A percentile compares a stretch with the other conserved stretches of the same genome.
Evolutionary conservation across 1,140 invertebrate genomes (phyloP).

Genomic region (Euwallacea similis): DNA sequence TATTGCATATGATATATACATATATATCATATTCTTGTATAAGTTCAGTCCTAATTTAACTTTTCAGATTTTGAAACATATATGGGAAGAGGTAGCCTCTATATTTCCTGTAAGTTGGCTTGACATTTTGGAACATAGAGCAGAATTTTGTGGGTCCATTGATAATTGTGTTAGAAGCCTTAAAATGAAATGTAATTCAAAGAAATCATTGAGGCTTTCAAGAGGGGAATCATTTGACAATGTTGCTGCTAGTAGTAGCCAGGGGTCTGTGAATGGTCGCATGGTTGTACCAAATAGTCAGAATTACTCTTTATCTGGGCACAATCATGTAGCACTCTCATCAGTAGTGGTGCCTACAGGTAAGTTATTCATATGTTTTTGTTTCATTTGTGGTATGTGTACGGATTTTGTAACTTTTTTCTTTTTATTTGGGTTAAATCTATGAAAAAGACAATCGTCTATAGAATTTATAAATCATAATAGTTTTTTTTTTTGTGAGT

Average conservation of each 20-base stretch:
- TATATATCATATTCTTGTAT: too few relatives aligned
- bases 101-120: conserved; percentile 62
- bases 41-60: too few relatives aligned
- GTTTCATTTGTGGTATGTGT: too few relatives aligned
- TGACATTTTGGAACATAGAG: conserved; percentile 68
- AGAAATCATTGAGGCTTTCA: conserved; percentile 44
- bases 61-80: conserved; percentile 57
- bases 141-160: conserved; percentile 63
- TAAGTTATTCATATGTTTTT: background rate
- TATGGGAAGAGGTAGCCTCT: conserved; percentile 63
- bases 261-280: conserved; percentile 3
- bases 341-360: conserved; percentile 7
- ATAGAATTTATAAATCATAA: too few relatives aligned
- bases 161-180: conserved; percentile 59
- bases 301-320: conserved; percentile 28
- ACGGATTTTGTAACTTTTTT: too few relatives aligned
- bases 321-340: conserved; percentile 27
- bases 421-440: too few relatives aligned
- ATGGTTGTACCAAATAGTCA: conserved; percentile 18
- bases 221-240: conserved; percentile 41
- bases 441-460: too few relatives aligned
- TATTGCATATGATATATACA: too few relatives aligned
- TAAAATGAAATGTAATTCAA: conserved; percentile 55
- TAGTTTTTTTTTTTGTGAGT: too few relatives aligned
- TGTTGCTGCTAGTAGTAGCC: background rate